A percentile compares a stretch with the other conserved stretches of the same genome.
phyloP scores from a whole-genome alignment of 2,888 invertebrate species.

The Metellina segmentata region DNA sequence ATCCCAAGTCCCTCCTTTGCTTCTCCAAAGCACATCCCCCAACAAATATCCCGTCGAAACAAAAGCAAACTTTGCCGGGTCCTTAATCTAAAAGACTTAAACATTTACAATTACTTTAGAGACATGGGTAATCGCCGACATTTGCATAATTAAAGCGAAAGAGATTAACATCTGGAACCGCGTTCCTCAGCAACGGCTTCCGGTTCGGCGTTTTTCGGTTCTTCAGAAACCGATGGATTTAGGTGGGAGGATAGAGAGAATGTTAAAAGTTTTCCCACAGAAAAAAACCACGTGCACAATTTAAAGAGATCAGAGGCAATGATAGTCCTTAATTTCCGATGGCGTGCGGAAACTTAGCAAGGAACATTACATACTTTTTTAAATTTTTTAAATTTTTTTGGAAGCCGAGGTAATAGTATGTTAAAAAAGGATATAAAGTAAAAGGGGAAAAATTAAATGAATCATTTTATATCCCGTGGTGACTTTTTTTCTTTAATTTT shows the following conservation, averaged over 20 bases:
- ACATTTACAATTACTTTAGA: constrained; percentile 71
- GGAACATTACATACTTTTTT: not conserved
- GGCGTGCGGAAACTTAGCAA: constrained; percentile 17
- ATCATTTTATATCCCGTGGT: constrained; percentile 25
- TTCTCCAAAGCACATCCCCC: not conserved
- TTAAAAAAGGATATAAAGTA: too few species aligned
- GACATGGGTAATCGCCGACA: constrained; percentile 65
- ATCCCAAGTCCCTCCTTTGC: not conserved
- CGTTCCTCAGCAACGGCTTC: constrained; percentile 35
- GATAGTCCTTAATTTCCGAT: constrained; percentile 73
- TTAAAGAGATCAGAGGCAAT: constrained; percentile 61
- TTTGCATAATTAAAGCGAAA: constrained; percentile 74
- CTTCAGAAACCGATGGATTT: constrained; percentile 44
- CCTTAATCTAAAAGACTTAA: constrained; percentile 57
- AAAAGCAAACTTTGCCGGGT: not conserved
- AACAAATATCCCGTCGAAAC: constrained; percentile 26
- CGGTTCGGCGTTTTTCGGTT: constrained; percentile 22
- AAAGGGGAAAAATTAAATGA: constrained; percentile 31
- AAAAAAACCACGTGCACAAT: constrained; percentile 50
- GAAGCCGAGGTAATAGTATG: not conserved
- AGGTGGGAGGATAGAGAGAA: constrained; percentile 6
- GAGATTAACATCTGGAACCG: constrained; percentile 66
- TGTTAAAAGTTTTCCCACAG: constrained; percentile 52
- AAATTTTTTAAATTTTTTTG: not conserved
- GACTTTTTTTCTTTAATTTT: constrained; percentile 18